Evolutionary conservation across 2,888 invertebrate genomes (phyloP).

Genomic region (Caradrina kadenii): DNA sequence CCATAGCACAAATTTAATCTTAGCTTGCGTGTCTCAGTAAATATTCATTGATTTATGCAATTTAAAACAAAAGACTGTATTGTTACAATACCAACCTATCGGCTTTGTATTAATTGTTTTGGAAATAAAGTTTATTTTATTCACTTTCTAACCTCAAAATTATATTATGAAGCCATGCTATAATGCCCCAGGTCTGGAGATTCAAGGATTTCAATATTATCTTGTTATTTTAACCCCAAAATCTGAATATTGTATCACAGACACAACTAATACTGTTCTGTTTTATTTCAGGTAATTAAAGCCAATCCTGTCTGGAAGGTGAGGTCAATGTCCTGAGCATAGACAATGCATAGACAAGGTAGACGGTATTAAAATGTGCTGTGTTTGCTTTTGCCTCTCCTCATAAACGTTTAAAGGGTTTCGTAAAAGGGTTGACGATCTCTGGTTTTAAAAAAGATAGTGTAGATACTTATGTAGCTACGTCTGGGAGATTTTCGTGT

Average conservation of each 20-base stretch:
- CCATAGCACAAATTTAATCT: no score
- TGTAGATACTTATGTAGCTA: conserved; percentile 12
- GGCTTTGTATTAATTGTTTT: no score
- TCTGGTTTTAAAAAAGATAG: conserved; percentile 44
- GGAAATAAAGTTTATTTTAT: no score
- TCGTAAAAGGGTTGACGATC: conserved; percentile 47
- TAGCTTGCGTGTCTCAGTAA: no score
- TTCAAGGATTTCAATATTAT: no score
- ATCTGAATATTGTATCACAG: conserved; percentile 37
- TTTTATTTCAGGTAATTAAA: conserved; percentile 60
- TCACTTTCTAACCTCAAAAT: no score
- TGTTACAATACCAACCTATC: no score
- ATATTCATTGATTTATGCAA: no score
- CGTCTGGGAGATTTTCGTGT: conserved; percentile 28
- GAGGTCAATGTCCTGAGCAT: conserved; percentile 13
- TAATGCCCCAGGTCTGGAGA: no score
- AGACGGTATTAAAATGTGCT: conserved; percentile 43
- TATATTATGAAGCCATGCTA: no score
- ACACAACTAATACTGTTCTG: conserved; percentile 43
- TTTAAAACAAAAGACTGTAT: no score
- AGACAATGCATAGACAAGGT: conserved; percentile 48
- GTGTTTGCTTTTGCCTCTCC: conserved; percentile 37
- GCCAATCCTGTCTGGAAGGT: conserved; percentile 41
- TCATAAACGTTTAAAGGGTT: conserved; percentile 39
- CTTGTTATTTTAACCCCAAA: conserved; percentile 7